Evolutionary conservation across 2,113 vertebrate species (phyloP).

Genomic region (Gymnogyps californianus): DNA sequence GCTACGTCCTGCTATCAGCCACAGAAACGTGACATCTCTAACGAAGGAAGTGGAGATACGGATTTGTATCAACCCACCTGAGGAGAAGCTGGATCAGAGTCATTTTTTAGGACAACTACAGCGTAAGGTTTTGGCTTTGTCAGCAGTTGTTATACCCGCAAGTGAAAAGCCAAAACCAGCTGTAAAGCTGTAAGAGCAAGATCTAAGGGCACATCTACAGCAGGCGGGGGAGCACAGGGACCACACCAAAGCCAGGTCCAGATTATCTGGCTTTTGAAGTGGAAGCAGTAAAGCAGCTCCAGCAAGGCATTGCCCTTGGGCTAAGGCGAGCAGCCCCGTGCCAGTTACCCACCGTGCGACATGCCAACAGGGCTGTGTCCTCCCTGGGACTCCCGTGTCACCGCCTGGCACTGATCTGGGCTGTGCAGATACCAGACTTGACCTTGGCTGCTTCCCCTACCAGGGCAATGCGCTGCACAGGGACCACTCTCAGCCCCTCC

Average conservation of each 20-base stretch:
- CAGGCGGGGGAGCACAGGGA: neutral
- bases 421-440: fast-evolving
- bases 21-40: fast-evolving
- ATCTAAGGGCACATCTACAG: neutral
- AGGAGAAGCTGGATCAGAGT: neutral
- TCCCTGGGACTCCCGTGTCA: neutral
- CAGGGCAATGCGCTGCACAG: neutral
- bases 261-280: neutral
- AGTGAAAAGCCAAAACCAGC: neutral
- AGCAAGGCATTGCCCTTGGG: neutral
- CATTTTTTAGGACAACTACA: neutral
- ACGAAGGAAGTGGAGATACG: fast-evolving
- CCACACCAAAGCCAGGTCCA: neutral
- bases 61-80: neutral
- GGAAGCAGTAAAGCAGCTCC: neutral
- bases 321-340: fast-evolving
- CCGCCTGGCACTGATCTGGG: neutral
- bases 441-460: neutral
- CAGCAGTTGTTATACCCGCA: neutral
- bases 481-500: neutral
- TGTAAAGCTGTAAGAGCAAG: neutral
- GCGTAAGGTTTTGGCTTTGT: neutral
- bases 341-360: fast-evolving
- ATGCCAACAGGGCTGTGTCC: fast-evolving
- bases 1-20: neutral